Percentiles rank a stretch among this genome's conserved stretches.
phyloP scores from a whole-genome alignment of 1,140 invertebrate species.

The Pachypeltis micranthus region DNA sequence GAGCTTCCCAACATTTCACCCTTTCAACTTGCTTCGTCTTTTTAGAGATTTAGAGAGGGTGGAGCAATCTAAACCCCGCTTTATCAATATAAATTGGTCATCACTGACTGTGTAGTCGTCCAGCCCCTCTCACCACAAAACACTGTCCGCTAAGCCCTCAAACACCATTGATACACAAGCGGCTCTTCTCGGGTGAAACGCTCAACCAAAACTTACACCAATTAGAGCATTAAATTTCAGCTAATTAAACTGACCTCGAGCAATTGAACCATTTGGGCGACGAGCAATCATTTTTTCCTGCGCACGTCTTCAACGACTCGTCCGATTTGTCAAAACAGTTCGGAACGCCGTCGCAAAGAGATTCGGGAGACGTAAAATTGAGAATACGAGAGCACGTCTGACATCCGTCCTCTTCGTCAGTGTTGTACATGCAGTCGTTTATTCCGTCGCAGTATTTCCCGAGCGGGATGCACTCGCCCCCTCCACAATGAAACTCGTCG shows the following conservation, averaged over 20 bases:
- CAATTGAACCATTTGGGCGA: conserved; percentile 19
- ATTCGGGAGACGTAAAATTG: conserved; percentile 45
- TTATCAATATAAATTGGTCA: no score
- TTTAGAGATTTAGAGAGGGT: no score
- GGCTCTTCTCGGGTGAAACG: no score
- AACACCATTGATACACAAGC: no score
- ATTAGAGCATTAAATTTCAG: no score
- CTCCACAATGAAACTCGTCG: conserved; percentile 50
- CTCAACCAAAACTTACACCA: no score
- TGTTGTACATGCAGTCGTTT: conserved; percentile 53
- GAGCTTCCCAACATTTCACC: no score
- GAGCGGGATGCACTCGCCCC: conserved; percentile 54
- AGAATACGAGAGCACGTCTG: conserved; percentile 45
- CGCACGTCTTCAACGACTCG: conserved; percentile 51
- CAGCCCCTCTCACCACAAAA: no score
- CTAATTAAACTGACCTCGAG: not conserved
- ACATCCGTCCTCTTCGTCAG: conserved; percentile 49
- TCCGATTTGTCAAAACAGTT: conserved; percentile 71
- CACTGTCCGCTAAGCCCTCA: no score
- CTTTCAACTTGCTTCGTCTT: no score
- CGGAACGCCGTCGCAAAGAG: conserved; percentile 62
- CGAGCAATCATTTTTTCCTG: conserved; percentile 38
- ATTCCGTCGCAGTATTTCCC: conserved; percentile 50
- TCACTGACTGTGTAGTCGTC: no score
- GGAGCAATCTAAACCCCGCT: no score